Conservation (phyloP, 2,797 vertebrate species). For the Eidolon dupreanum region DNA sequence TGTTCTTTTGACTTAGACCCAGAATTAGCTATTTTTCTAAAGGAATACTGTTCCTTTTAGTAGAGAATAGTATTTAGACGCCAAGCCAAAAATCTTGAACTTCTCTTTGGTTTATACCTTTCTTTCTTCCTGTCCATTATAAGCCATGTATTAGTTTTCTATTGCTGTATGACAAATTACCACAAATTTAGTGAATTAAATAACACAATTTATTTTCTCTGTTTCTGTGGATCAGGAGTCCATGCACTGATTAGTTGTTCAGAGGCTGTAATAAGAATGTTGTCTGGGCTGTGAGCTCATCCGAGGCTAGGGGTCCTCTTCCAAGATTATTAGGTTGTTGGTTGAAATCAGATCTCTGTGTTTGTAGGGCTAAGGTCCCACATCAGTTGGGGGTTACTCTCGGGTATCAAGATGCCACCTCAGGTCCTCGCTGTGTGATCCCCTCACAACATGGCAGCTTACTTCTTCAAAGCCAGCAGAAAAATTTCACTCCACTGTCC, state of each 20-base stretch:
- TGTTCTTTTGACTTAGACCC: not conserved
- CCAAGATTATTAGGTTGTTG: not conserved
- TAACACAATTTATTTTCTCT: not conserved
- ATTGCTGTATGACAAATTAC: not conserved
- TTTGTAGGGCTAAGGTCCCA: not conserved
- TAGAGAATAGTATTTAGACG: not conserved
- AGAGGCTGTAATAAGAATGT: not conserved
- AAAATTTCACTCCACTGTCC: not conserved
- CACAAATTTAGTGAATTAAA: not conserved
- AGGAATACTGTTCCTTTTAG: not conserved
- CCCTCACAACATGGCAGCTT: not conserved
- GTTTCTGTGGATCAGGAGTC: not conserved
- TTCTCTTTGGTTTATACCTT: not conserved
- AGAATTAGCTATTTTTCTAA: not conserved
- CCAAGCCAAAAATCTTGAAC: not conserved
- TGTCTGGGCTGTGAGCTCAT: not conserved
- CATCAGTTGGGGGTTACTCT: not conserved
- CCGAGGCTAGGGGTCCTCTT: not conserved
- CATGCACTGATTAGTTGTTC: not conserved
- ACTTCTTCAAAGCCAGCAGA: not conserved
- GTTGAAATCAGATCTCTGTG: not conserved
- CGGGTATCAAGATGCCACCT: not conserved
- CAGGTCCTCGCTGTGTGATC: accelerated
- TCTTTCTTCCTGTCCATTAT: not conserved
- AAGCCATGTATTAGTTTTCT: not conserved